phyloP scores from a whole-genome alignment of 2,888 invertebrate genomes.

The Stramonita haemastoma region DNA sequence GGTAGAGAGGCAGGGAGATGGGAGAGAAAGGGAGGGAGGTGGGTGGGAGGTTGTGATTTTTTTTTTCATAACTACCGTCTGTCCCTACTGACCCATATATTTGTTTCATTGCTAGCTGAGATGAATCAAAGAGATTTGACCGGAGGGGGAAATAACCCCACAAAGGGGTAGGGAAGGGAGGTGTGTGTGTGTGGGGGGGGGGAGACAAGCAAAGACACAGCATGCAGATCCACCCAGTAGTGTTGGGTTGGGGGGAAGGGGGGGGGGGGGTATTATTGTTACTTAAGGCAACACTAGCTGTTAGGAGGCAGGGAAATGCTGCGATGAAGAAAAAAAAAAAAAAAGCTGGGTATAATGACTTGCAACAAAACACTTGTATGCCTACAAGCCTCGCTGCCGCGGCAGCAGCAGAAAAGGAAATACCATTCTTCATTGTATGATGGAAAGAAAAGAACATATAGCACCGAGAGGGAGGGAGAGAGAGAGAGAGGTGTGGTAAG shows the following conservation, averaged over 20 bases:
- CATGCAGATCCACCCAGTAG: too few relatives aligned
- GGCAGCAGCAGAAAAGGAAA: neutral
- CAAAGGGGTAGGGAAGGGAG: neutral
- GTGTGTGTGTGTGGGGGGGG: neutral
- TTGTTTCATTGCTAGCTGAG: too few relatives aligned
- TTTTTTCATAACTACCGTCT: neutral
- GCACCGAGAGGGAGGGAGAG: neutral
- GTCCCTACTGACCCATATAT: too few relatives aligned
- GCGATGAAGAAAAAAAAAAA: neutral
- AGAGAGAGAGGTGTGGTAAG: neutral
- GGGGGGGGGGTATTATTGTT: too few relatives aligned
- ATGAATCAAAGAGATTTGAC: too few relatives aligned
- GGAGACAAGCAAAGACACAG: neutral
- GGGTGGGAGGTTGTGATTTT: neutral
- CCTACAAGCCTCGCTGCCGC: neutral
- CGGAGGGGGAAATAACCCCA: too few relatives aligned
- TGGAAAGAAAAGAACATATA: neutral
- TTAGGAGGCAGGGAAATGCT: neutral
- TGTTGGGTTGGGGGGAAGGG: too few relatives aligned
- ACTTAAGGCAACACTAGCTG: too few relatives aligned
- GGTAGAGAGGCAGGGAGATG: neutral
- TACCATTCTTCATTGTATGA: too few relatives aligned
- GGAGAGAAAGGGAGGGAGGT: neutral
- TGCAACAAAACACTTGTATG: too few relatives aligned
- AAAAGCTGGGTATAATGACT: neutral